Conservation (phyloP, 2,797 vertebrate genomes). For the Tokudaia muenninki region DNA sequence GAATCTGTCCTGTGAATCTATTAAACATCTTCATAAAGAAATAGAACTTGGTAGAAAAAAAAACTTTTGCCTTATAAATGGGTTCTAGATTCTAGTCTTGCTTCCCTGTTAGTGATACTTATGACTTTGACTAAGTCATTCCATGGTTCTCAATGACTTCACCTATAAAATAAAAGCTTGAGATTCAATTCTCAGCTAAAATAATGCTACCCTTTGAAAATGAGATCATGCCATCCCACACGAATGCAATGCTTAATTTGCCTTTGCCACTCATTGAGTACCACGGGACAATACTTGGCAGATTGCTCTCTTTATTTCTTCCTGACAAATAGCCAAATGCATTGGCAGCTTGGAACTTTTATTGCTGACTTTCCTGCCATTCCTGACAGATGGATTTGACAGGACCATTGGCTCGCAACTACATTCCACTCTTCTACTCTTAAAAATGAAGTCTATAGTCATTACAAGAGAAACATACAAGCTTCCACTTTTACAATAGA, state of each 20-base stretch:
- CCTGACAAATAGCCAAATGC: slow-evolving; percentile 46
- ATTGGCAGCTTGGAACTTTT: slow-evolving; percentile 3
- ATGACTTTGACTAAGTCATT: background rate
- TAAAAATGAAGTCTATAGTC: slow-evolving; percentile 41
- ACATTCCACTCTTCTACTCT: background rate
- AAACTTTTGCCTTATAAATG: background rate
- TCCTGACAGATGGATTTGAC: slow-evolving; percentile 32
- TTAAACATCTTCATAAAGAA: slow-evolving; percentile 27
- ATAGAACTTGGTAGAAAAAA: background rate
- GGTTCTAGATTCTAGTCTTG: slow-evolving; percentile 13
- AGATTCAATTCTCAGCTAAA: background rate
- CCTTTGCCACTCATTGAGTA: slow-evolving; percentile 28
- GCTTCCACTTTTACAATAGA: background rate
- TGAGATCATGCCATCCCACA: background rate
- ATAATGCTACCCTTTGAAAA: background rate
- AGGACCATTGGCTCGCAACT: slow-evolving; percentile 10
- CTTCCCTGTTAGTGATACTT: background rate
- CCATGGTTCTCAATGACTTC: background rate
- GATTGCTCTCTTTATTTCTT: background rate
- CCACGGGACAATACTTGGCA: slow-evolving; percentile 44
- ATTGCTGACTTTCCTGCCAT: slow-evolving; percentile 45
- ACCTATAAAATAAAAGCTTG: slow-evolving; percentile 7
- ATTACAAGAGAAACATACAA: background rate
- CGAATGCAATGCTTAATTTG: background rate
- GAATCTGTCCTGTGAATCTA: background rate